Evolutionary conservation across 2,113 vertebrate species (phyloP).

Genomic region (Eurystomus gularis): DNA sequence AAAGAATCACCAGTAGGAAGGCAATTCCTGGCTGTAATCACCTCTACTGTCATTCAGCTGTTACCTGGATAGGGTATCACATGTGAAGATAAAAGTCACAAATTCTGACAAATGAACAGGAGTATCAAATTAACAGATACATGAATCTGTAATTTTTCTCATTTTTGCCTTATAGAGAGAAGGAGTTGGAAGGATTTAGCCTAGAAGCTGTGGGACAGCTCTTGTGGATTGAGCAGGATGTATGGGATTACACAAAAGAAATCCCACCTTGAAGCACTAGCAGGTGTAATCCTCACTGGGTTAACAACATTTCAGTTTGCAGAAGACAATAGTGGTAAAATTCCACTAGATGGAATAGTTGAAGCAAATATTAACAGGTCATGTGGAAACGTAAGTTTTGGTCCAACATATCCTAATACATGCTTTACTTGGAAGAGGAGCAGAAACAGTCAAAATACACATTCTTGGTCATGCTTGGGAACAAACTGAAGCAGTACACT

Average conservation of each 20-base stretch:
- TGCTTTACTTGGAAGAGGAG: neutral
- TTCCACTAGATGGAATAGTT: constrained; percentile 29
- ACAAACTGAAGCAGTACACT: neutral
- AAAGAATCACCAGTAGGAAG: neutral
- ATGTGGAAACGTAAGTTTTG: neutral
- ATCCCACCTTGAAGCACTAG: neutral
- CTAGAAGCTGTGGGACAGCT: neutral
- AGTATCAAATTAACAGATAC: neutral
- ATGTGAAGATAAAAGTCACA: neutral
- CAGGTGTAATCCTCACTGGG: neutral
- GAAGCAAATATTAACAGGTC: neutral
- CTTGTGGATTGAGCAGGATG: neutral
- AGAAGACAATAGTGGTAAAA: neutral
- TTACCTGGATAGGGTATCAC: neutral
- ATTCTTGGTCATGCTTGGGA: neutral
- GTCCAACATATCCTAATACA: neutral
- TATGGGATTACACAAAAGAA: neutral
- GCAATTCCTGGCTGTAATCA: neutral
- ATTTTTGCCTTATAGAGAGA: neutral
- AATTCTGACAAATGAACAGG: neutral
- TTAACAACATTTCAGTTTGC: neutral
- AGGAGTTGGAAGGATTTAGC: neutral
- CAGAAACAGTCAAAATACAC: neutral
- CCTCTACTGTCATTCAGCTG: neutral
- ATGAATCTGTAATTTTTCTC: neutral